These are phyloP conservation scores for Phortica variegata DNA, from an alignment of 1,140 invertebrate species.

Conservation along the genomic window DNA sequence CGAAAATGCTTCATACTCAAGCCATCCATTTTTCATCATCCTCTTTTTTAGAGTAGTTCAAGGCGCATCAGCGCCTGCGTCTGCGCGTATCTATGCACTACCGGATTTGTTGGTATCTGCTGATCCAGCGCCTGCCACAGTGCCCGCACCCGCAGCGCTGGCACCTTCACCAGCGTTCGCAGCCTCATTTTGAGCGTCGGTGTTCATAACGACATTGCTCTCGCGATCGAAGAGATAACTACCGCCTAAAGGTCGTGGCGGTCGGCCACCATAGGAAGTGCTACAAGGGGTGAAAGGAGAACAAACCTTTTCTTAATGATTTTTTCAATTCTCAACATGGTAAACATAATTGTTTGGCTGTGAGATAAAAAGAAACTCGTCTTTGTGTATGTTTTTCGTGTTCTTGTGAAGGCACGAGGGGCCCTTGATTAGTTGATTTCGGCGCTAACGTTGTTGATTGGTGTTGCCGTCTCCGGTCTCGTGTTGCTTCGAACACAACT, in stretches of 20 bases:
- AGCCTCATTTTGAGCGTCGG: constrained; percentile 29
- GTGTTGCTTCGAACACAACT: constrained; percentile 45
- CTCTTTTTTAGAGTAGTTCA: too few species aligned
- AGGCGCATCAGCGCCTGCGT: not conserved
- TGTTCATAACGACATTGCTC: constrained; percentile 25
- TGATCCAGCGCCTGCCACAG: constrained; percentile 27
- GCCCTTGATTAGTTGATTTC: too few species aligned
- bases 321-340: constrained; percentile 28
- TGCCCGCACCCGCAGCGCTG: constrained; percentile 20
- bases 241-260: constrained; percentile 46
- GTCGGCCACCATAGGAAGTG: constrained; percentile 55
- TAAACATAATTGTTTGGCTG: constrained; percentile 8
- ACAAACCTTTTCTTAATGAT: constrained; percentile 53
- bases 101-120: constrained; percentile 17
- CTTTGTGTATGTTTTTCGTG: not conserved
- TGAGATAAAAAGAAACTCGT: not conserved
- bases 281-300: constrained; percentile 55
- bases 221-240: constrained; percentile 55
- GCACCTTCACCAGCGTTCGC: constrained; percentile 27
- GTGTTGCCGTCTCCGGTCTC: not conserved
- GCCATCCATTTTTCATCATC: too few species aligned
- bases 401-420: too few species aligned
- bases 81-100: constrained; percentile 16
- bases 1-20: too few species aligned
- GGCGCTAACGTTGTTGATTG: not conserved